Evolutionary conservation across 2,888 invertebrate species (phyloP), one percentile per base, ranked within the genome.

Genomic region (Clostera curtula): DNA sequence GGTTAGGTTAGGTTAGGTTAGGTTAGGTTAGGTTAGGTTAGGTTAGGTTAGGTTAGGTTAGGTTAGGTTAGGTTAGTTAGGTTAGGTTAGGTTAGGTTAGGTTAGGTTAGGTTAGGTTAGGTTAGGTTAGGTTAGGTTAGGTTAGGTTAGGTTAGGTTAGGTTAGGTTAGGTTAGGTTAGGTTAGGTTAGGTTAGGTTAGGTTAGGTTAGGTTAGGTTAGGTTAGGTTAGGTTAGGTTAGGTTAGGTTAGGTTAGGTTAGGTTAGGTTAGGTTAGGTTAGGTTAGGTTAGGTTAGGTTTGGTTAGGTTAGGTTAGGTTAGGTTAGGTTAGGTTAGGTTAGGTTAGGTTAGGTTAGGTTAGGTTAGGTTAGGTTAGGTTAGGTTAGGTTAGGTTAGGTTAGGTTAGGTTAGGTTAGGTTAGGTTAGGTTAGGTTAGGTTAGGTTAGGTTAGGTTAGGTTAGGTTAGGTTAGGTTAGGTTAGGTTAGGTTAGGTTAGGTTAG

Each of bases 301-400:
- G 34, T 29, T 29, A 26, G 29, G 29, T 29, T 34, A 29, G 34
- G 34, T 31, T 24, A 30, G 41, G 38, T 41, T 41, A 41, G 41
- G 38, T 41, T 41, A 41, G 41, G 38, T 41, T 41, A 41, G 41
- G 38, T 38, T 41, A 41, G 41, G 35, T 34, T 36, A 34, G 35
- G 35, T 29, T 32, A 31, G 27, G 27, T 28, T 28, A 25, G 28
- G 32, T 28, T 32, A 28, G 27, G 31, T 31, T 32, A 28, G 32
- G 27, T 28, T 28, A 32, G 28, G 28, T 28, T 28, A 25, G 25
- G 32, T 28, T 28, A 25, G 32, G 32, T 32, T 28, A 28, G 28
- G 27, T 28, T 32, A 28, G 27, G 31, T 31, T 32, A 28, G 32
- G 32, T 28, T 32, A 28, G 32, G 28, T 28, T 28, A 32, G 32